These are phyloP conservation scores for Chauna torquata DNA, from an alignment of 2,113 vertebrate genomes.

Conservation along the genomic window DNA sequence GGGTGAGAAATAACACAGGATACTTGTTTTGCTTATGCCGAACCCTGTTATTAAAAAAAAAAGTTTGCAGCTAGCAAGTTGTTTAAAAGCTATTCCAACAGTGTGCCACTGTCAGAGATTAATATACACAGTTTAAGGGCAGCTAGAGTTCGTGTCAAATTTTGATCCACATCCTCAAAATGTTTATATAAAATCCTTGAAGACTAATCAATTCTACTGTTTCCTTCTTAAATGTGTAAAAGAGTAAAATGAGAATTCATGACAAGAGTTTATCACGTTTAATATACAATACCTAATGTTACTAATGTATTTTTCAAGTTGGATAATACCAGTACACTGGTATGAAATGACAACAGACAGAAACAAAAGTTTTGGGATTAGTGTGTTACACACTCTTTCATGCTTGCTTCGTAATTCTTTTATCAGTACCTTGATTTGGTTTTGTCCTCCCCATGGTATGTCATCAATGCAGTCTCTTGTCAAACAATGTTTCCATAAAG, in stretches of 20 bases:
- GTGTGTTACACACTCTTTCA: rapidly evolving
- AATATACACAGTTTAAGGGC: neutral
- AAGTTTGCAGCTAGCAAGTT: neutral
- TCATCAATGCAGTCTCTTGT: neutral
- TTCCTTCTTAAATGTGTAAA: neutral
- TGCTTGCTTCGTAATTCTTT: neutral
- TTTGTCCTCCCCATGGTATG: neutral
- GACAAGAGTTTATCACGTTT: neutral
- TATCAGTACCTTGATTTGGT: neutral
- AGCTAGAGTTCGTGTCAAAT: neutral
- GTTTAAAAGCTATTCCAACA: neutral
- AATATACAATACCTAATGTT: neutral
- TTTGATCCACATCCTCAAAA: neutral
- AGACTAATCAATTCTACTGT: neutral
- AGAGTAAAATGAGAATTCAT: neutral
- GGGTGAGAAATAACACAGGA: slow-evolving; percentile 95
- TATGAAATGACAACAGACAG: neutral
- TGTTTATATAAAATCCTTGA: neutral
- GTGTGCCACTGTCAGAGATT: neutral
- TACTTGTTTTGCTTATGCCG: slow-evolving; percentile 97
- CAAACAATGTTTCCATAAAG: neutral
- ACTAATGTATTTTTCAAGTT: neutral
- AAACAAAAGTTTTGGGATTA: neutral
- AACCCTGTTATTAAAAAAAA: slow-evolving; percentile 80
- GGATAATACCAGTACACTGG: neutral